Conservation (phyloP, 2,888 invertebrate species). For the Dinocampus coccinellae region DNA sequence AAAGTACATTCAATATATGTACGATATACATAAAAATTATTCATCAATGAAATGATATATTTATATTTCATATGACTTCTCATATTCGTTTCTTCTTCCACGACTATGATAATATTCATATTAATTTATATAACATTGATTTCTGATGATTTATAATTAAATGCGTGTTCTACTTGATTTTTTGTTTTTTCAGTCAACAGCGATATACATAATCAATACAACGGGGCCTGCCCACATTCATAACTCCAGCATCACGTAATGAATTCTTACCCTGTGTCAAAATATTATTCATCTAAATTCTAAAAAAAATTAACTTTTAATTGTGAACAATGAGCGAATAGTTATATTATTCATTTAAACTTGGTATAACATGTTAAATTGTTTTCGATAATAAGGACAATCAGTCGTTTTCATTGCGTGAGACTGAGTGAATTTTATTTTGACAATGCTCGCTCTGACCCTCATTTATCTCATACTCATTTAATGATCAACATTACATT, state of each 20-base stretch:
- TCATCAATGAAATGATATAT: constrained; percentile 40
- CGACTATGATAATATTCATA: constrained; percentile 22
- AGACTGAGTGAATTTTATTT: neutral
- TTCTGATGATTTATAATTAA: constrained; percentile 19
- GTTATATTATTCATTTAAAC: neutral
- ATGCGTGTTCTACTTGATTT: constrained; percentile 16
- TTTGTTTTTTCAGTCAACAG: constrained; percentile 45
- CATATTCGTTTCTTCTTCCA: constrained; percentile 7
- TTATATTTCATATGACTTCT: neutral
- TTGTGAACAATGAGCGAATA: neutral
- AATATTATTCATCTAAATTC: neutral
- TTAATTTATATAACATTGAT: constrained; percentile 31
- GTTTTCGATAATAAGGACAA: neutral
- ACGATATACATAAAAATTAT: constrained; percentile 39
- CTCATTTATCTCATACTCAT: neutral
- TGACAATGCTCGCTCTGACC: neutral
- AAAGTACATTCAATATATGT: constrained; percentile 29
- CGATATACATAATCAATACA: constrained; percentile 45
- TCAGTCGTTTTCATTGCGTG: constrained; percentile 7
- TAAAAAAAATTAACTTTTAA: neutral
- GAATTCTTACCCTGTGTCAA: neutral
- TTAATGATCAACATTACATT: constrained; percentile 24
- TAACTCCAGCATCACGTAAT: constrained; percentile 11
- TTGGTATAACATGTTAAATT: neutral
- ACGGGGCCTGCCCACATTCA: constrained; percentile 43